Evolutionary conservation across 2,888 invertebrate species (phyloP).

Genomic region (Chymomyza amoena): DNA sequence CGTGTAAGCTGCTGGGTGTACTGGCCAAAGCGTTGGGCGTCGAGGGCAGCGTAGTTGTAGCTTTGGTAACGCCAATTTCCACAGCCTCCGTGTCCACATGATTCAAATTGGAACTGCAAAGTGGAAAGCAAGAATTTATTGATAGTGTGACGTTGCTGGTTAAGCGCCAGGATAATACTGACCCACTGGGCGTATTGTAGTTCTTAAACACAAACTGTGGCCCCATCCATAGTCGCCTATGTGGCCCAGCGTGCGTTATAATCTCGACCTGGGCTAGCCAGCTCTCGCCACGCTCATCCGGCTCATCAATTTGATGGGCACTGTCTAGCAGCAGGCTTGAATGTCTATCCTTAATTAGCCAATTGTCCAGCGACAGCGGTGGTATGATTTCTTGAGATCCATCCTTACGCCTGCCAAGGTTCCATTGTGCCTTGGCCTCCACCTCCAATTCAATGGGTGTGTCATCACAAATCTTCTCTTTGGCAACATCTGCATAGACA

Average conservation of each 20-base stretch:
- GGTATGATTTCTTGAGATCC: conserved; percentile 84
- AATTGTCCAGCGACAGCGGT: conserved; percentile 86
- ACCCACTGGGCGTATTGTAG: conserved; percentile 88
- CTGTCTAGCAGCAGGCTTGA: conserved; percentile 73
- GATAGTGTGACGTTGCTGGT: not conserved
- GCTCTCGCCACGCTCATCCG: conserved; percentile 85
- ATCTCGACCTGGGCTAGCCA: conserved; percentile 99
- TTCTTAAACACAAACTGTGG: conserved; percentile 99
- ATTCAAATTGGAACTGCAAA: conserved; percentile 83
- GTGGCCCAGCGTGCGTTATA: conserved; percentile 97
- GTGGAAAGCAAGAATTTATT: not conserved
- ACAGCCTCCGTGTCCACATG: conserved; percentile 88
- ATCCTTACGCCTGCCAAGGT: conserved; percentile 82
- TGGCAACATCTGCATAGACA: conserved; percentile 82
- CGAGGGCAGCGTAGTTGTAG: conserved; percentile 52
- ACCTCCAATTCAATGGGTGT: conserved; percentile 91
- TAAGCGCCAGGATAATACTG: conserved; percentile 53
- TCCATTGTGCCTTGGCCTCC: conserved; percentile 94
- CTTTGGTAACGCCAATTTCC: conserved; percentile 83
- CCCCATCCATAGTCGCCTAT: conserved; percentile 98
- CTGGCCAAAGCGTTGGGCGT: conserved; percentile 18
- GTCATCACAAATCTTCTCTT: conserved; percentile 92
- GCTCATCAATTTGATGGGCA: conserved; percentile 73
- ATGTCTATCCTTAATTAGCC: conserved; percentile 81
- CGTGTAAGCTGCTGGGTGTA: not conserved